phyloP scores from a whole-genome alignment of 2,797 vertebrate genomes.

The Hylomyscus alleni region DNA sequence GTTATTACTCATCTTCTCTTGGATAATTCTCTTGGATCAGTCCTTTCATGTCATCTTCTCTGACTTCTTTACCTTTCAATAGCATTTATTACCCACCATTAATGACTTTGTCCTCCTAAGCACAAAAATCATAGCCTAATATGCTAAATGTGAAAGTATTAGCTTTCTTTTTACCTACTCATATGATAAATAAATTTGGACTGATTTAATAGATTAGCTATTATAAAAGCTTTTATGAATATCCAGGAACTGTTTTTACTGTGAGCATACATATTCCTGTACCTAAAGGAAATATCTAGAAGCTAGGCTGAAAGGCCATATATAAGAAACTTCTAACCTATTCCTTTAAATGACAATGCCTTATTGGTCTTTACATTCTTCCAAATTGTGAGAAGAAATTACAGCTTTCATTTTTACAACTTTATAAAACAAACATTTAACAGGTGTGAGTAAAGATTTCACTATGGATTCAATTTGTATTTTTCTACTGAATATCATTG shows the following conservation, averaged over 20 bases:
- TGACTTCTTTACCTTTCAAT: not conserved
- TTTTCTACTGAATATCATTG: not conserved
- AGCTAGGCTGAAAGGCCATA: not conserved
- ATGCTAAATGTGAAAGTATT: not conserved
- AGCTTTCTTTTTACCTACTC: not conserved
- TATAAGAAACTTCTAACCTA: not conserved
- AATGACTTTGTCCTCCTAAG: not conserved
- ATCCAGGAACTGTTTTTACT: not conserved
- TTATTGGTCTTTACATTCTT: not conserved
- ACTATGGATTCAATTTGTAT: not conserved
- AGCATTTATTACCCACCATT: not conserved
- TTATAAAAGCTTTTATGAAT: not conserved
- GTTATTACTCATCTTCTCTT: not conserved
- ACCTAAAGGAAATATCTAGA: not conserved
- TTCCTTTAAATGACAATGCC: not conserved
- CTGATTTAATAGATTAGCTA: not conserved
- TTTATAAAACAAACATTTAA: not conserved
- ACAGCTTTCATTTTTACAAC: not conserved
- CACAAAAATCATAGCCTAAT: not conserved
- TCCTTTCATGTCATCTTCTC: not conserved
- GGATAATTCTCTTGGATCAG: not conserved
- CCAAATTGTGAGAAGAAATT: not conserved
- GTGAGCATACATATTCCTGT: not conserved
- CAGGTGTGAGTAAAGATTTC: not conserved
- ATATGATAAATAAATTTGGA: slow-evolving; percentile 11